A percentile compares a stretch with the other conserved stretches of the same genome.
Evolutionary conservation across 1,140 invertebrate genomes (phyloP).

Genomic region (Chymomyza costata): DNA sequence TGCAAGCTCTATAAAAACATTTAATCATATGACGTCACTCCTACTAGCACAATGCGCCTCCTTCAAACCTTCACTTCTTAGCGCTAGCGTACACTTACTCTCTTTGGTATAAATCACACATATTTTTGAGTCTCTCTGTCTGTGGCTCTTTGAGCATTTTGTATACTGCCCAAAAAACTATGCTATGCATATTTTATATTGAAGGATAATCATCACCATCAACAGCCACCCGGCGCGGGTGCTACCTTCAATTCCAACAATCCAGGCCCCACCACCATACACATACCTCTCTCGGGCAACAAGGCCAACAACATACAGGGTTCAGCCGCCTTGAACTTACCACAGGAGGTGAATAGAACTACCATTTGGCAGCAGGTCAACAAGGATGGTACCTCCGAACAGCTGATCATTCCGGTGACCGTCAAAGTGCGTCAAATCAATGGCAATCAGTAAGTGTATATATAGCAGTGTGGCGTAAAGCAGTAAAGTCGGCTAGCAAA

Average conservation of each 20-base stretch:
- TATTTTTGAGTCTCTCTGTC: slow-evolving; percentile 7
- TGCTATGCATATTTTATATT: slow-evolving; percentile 51
- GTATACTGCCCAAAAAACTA: slow-evolving; percentile 9
- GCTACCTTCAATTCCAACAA: slow-evolving; percentile 57
- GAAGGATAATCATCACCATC: slow-evolving; percentile 64
- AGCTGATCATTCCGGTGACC: slow-evolving; percentile 60
- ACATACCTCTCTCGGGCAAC: slow-evolving; percentile 77
- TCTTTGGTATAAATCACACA: slow-evolving; percentile 15
- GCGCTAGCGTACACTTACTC: too few species aligned
- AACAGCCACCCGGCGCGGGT: slow-evolving; percentile 30
- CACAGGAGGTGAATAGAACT: slow-evolving; percentile 94
- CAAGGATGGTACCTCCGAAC: slow-evolving; percentile 62
- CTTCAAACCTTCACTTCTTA: too few species aligned
- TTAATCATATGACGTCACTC: too few species aligned
- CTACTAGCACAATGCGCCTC: too few species aligned
- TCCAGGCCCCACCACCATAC: slow-evolving; percentile 55
- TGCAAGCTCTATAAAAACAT: too few species aligned
- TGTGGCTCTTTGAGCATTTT: slow-evolving; percentile 14
- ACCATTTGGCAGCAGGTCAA: slow-evolving; percentile 95
- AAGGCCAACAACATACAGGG: slow-evolving; percentile 83
- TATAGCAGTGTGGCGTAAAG: too few species aligned
- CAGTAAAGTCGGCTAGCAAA: neutral
- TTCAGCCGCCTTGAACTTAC: slow-evolving; percentile 89
- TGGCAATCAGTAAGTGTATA: slow-evolving; percentile 69
- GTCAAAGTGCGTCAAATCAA: slow-evolving; percentile 71